Evolutionary conservation across 2,888 invertebrate genomes (phyloP).

Genomic region (Cosmorhoe ocellata): DNA sequence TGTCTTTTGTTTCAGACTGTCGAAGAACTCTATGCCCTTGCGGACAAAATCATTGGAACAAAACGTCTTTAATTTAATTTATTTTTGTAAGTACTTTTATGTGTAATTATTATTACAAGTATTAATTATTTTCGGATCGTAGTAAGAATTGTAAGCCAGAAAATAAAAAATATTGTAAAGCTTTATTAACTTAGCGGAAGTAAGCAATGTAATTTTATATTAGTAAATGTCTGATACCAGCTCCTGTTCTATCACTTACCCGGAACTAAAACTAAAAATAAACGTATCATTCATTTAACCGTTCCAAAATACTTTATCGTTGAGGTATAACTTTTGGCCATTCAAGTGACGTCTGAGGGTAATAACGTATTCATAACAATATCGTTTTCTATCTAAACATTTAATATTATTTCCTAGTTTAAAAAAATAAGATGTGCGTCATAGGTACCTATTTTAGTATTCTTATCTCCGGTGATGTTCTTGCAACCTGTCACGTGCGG

Average conservation of each 20-base stretch:
- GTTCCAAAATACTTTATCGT: too few species aligned
- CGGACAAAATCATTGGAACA: conserved; percentile 85
- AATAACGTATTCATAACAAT: too few species aligned
- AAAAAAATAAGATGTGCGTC: too few species aligned
- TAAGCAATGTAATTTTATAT: conserved; percentile 53
- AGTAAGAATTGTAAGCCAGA: conserved; percentile 25
- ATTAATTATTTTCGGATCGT: conserved; percentile 26
- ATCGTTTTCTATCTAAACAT: too few species aligned
- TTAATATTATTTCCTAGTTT: too few species aligned
- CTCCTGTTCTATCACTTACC: neutral
- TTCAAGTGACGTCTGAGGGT: too few species aligned
- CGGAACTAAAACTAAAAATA: too few species aligned
- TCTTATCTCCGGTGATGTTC: too few species aligned
- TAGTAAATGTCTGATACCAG: conserved; percentile 43
- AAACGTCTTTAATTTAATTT: conserved; percentile 58
- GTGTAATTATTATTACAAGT: conserved; percentile 13
- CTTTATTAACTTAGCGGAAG: conserved; percentile 43
- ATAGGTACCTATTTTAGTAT: too few species aligned
- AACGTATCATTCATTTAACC: too few species aligned
- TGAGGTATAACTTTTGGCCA: too few species aligned
- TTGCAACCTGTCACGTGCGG: too few species aligned
- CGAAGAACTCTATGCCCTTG: conserved; percentile 85
- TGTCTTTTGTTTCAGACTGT: conserved; percentile 82
- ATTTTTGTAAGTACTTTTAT: conserved; percentile 23
- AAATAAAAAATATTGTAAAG: conserved; percentile 47